These are phyloP conservation scores for Lissocephala sabroskyi DNA, from an alignment of 2,888 invertebrate genomes.

Conservation along the genomic window DNA sequence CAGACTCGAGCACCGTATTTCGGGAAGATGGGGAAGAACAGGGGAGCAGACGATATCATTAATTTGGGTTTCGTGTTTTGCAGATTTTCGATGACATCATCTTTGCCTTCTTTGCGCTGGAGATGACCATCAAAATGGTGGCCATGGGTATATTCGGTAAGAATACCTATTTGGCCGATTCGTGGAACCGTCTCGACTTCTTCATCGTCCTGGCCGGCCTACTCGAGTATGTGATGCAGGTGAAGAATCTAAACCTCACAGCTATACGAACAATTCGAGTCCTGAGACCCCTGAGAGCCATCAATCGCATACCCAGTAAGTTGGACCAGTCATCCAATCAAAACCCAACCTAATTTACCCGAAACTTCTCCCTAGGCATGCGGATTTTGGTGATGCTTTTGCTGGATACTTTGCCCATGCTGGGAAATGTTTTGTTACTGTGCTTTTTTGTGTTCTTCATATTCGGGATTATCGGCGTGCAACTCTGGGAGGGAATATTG, in stretches of 20 bases:
- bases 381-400: conserved; percentile 98
- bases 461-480: conserved; percentile 99
- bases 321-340: background rate
- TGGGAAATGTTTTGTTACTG: conserved; percentile 97
- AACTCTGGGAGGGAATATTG: conserved; percentile 98
- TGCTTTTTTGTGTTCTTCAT: conserved; percentile 99
- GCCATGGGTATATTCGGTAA: conserved; percentile 97
- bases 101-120: conserved; percentile 97
- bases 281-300: conserved; percentile 95
- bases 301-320: conserved; percentile 99
- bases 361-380: conserved; percentile 83
- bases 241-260: conserved; percentile 98
- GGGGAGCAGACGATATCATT: no score
- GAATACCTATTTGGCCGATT: conserved; percentile 96
- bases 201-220: conserved; percentile 97
- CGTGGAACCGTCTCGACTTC: conserved; percentile 98
- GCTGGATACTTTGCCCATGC: conserved; percentile 98
- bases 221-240: conserved; percentile 91
- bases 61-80: background rate
- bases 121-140: conserved; percentile 98
- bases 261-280: conserved; percentile 99
- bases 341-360: background rate
- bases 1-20: no score
- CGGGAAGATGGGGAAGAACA: no score
- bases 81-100: conserved; percentile 98